Evolutionary conservation across 1,140 invertebrate species (phyloP), one percentile per base, ranked within the genome.

Genomic region (Euschistus heros): DNA sequence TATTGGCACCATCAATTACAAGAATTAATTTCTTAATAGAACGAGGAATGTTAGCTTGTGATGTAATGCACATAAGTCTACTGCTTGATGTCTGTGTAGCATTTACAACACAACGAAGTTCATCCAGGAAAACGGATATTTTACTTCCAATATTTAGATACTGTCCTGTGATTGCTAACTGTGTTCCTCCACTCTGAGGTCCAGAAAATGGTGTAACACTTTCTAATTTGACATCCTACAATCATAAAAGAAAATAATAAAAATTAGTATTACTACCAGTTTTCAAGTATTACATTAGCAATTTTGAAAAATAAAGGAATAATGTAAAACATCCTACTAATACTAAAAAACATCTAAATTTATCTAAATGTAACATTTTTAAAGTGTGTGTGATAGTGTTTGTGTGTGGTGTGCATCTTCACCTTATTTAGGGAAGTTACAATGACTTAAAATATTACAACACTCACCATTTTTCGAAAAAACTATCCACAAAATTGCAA

Each of bases 61-160:
- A 89, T 3, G 92, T 96, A 17, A 89, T 82, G 74, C 94, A 97
- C 33, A 88, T 89, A 44, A 97, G 78, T 71, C 91, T 82, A 24
- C 85, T 87, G 68, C 90, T 93, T n/a, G 91, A 92, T 10, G 89
- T 89, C 75, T 92, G 88, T 0, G 87, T 90, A 65, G 85, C 82
- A 74, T 95, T 92, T 8, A 97, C 90, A 69, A 82, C 78, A 77
- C 96, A 98, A 5, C 88, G 84, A 61, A 93, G 79, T 68, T 94
- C 87, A 76, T 96, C 94, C 10, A 98, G 77, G 74, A 84, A 90
- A 0, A 94, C 92, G 3, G 84, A 84, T 65, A 94, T 88, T 67
- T 84, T 84, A 33, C 91, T 93, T 5, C 97, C 97, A 73, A 97
- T 93, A 74, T 98, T 95, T 55, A 99, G 77, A 77, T 95, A 89